Percentiles rank a stretch among this genome's conserved stretches.
phyloP scores from a whole-genome alignment of 2,797 vertebrate species.

The Cuculus canorus region DNA sequence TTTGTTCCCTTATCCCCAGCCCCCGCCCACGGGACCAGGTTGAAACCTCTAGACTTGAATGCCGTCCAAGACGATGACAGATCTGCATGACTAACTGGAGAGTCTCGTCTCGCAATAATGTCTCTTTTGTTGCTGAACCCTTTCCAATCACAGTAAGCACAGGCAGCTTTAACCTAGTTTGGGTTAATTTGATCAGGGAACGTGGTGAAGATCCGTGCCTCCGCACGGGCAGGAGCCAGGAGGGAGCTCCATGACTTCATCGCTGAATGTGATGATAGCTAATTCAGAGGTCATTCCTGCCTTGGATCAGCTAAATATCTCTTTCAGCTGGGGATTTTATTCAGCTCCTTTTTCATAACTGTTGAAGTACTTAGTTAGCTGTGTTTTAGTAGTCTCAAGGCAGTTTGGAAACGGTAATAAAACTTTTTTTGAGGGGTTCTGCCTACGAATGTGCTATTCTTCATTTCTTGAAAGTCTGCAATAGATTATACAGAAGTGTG shows the following conservation, averaged over 20 bases:
- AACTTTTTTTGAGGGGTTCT: constrained; percentile 57
- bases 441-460: constrained; percentile 55
- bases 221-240: not conserved
- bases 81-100: constrained; percentile 37
- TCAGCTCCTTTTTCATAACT: constrained; percentile 69
- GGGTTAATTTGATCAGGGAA: constrained; percentile 38
- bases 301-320: constrained; percentile 68
- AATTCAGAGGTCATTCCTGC: constrained; percentile 71
- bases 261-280: constrained; percentile 39
- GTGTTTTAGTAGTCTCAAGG: constrained; percentile 64
- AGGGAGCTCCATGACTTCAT: constrained; percentile 72
- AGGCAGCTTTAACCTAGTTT: not conserved
- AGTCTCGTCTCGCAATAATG: not conserved
- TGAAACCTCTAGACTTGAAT: constrained; percentile 57
- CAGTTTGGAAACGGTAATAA: constrained; percentile 73
- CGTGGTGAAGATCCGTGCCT: not conserved
- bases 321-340: constrained; percentile 75
- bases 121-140: constrained; percentile 55
- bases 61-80: not conserved
- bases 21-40: constrained; percentile 50
- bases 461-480: constrained; percentile 65
- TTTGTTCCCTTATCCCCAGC: constrained; percentile 44
- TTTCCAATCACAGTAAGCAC: constrained; percentile 1
- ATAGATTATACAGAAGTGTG: constrained; percentile 69
- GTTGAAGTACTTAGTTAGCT: constrained; percentile 74